Percentiles rank a stretch among this genome's conserved stretches.
Evolutionary conservation across 2,888 invertebrate genomes (phyloP).

Genomic region (Cancer borealis): DNA sequence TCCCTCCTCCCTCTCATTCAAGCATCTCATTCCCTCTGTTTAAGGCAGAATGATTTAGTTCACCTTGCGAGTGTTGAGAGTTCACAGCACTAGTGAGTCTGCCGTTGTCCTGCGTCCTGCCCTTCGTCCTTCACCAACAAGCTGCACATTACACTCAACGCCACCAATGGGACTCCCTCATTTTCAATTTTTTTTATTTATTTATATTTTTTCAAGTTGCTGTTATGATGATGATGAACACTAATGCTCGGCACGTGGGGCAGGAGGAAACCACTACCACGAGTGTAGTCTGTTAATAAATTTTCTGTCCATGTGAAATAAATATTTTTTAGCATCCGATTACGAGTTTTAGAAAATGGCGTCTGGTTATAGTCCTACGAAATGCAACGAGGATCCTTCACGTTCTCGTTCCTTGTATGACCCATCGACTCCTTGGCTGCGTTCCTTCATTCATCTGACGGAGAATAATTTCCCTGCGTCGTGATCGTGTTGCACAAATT

Average conservation of each 20-base stretch:
- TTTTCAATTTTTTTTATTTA: background rate
- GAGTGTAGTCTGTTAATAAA: background rate
- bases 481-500: background rate
- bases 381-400: background rate
- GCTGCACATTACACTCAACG: background rate
- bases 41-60: background rate
- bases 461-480: background rate
- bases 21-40: background rate
- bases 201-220: background rate
- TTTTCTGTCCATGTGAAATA: background rate
- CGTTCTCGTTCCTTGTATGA: background rate
- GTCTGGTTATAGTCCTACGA: background rate
- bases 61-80: background rate
- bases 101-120: background rate
- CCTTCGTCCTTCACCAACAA: background rate
- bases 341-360: conserved; percentile 26
- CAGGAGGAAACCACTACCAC: background rate
- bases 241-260: background rate
- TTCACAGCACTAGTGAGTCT: background rate
- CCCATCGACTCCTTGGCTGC: background rate
- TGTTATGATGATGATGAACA: background rate
- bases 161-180: background rate
- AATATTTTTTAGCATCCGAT: background rate
- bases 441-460: background rate
- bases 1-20: conserved; percentile 33